Percentiles rank a stretch among this genome's conserved stretches.
phyloP scores from a whole-genome alignment of 2,888 invertebrate species.

The Eremobia ochroleuca region DNA sequence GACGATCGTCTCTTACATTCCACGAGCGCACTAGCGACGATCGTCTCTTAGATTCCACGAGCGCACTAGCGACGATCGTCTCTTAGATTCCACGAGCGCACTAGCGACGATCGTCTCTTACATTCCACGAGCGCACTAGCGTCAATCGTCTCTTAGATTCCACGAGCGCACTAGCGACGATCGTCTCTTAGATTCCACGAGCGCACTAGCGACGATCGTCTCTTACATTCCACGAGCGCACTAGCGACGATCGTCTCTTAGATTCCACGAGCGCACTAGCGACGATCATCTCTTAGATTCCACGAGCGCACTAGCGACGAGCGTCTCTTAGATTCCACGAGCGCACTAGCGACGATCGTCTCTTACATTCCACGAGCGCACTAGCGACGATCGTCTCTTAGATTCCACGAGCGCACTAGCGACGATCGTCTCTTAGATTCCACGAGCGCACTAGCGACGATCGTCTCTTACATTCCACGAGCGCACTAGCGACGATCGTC shows the following conservation, averaged over 20 bases:
- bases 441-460: not conserved
- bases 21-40: not conserved
- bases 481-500: no score
- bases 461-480: not conserved
- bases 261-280: not conserved
- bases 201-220: no score
- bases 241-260: no score
- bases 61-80: no score
- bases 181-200: not conserved
- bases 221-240: not conserved
- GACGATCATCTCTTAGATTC: no score
- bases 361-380: not conserved
- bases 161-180: not conserved
- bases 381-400: no score
- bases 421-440: no score
- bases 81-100: not conserved
- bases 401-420: not conserved
- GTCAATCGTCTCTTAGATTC: no score
- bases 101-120: no score
- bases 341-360: no score
- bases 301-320: not conserved
- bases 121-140: not conserved
- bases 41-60: not conserved
- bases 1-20: no score
- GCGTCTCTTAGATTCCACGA: not conserved